Evolutionary conservation across 2,888 invertebrate species (phyloP), one percentile per base, ranked within the genome.

Genomic region (Plebejus melissa): DNA sequence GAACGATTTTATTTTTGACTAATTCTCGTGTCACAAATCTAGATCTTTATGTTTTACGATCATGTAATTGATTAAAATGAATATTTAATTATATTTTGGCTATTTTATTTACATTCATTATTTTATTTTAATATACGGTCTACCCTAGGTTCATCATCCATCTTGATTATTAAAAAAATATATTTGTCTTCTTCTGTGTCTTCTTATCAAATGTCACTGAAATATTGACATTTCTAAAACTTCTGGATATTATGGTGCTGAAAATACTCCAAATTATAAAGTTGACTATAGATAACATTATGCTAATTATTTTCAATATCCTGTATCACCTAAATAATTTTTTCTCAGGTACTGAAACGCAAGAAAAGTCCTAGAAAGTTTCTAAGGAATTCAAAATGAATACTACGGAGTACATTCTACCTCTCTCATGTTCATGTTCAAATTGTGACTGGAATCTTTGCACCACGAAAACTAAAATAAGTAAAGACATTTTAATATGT

Each of bases 41-140:
- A 77, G 60, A 78, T 76, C 72, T 74, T 77, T 75, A 77, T 75
- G 74, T 76, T 76, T 75, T 77, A 77, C 28, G 71, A 71, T 46
- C 28, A 85, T 86, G 86, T 84, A 83, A 87, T 88, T 87, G 85
- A 86, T 89, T 87, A 88, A 90, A 89, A 87, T 85, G 82, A 85
- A 84, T 89, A 88, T 89, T 88, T 87, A 87, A 85, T 81, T 79
- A 74, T 76, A 22, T 22, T 22, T 54, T 6, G 78, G 75, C 74
- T 75, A 74, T 82, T 79, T 80, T 82, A 81, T 82, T 81, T 77
- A 79, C 78, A 74, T 65, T 22, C 22, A 22, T 22, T 22, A 22
- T 22, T 22, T 22, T 22, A 22, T 22, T 22, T 22, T 22, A 22
- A 22, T 22, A 22, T 22, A 22, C 22, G 22, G 22, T 22, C 22